Evolutionary conservation across 2,113 vertebrate species (phyloP).

Genomic region (Thamnaconus septentrionalis): DNA sequence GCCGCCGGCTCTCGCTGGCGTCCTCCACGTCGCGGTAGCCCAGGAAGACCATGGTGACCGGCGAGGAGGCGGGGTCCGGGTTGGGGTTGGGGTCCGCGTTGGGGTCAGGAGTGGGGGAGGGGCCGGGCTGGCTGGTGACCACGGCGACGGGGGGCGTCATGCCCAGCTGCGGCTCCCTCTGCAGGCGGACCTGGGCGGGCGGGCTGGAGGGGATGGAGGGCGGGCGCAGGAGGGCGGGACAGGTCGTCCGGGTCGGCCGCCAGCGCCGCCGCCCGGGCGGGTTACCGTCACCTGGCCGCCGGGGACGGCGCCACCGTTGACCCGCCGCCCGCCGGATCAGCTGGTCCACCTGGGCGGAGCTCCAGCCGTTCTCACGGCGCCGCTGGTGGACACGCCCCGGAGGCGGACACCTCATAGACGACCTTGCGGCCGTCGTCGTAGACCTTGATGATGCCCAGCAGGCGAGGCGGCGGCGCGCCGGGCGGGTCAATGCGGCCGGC

Average conservation of each 20-base stretch:
- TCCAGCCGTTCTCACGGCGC: conserved; percentile 88
- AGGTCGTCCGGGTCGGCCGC: conserved; percentile 58
- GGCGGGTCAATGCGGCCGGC: conserved; percentile 84
- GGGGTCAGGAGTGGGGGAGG: conserved; percentile 42
- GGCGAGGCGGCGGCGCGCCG: conserved; percentile 87
- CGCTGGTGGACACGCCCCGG: conserved; percentile 79
- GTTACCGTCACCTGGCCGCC: conserved; percentile 71
- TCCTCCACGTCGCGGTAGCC: conserved; percentile 94
- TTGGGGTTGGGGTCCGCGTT: conserved; percentile 71
- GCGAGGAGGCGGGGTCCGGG: conserved; percentile 74
- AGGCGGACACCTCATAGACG: conserved; percentile 87
- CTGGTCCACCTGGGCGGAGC: conserved; percentile 88
- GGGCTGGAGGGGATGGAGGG: conserved; percentile 69
- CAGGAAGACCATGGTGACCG: conserved; percentile 97
- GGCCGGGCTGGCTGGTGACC: conserved; percentile 54
- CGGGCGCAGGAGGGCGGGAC: conserved; percentile 70
- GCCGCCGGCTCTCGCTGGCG: conserved; percentile 89
- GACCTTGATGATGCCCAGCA: too few species aligned
- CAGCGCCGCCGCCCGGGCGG: conserved; percentile 52
- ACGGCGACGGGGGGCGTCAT: conserved; percentile 61
- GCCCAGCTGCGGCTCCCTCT: conserved; percentile 78
- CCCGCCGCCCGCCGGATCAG: conserved; percentile 88
- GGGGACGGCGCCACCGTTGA: conserved; percentile 71
- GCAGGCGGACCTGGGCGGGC: conserved; percentile 81
- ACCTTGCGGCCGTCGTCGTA: conserved; percentile 94